phyloP scores from a whole-genome alignment of 2,113 vertebrate species.

The Glaucidium brasilianum region DNA sequence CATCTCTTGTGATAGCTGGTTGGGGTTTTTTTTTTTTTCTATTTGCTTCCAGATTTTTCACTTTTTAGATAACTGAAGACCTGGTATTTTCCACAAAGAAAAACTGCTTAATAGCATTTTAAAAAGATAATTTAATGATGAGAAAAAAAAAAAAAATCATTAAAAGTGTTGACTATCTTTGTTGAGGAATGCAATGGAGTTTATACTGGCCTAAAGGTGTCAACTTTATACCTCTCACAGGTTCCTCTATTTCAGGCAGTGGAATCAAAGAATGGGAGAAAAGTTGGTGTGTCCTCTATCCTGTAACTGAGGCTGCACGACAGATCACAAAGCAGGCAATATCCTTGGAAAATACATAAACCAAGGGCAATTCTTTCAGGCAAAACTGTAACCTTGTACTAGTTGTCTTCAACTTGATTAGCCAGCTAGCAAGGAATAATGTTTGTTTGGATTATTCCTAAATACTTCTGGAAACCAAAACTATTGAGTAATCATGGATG shows the following conservation, averaged over 20 bases:
- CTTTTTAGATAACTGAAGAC: neutral
- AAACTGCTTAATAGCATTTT: neutral
- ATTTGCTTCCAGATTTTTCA: neutral
- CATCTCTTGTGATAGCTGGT: neutral
- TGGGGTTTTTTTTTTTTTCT: accelerated
- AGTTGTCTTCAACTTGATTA: neutral
- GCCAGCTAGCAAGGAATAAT: neutral
- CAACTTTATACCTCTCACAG: neutral
- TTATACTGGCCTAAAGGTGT: neutral
- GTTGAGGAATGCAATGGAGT: neutral
- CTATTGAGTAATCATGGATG: neutral
- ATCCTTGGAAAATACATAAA: neutral
- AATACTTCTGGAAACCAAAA: neutral
- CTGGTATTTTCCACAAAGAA: neutral
- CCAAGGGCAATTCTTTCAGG: neutral
- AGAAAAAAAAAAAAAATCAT: neutral
- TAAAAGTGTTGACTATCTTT: no score
- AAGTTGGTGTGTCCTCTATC: neutral
- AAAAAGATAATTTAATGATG: neutral
- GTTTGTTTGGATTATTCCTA: neutral
- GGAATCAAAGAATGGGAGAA: neutral
- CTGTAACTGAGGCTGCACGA: no score
- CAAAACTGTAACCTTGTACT: neutral
- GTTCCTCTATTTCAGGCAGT: neutral
- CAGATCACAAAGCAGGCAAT: neutral